Percentiles rank a stretch among this genome's conserved stretches.
phyloP scores from a whole-genome alignment of 2,113 vertebrate genomes.

The Phylloscopus trochiloides region DNA sequence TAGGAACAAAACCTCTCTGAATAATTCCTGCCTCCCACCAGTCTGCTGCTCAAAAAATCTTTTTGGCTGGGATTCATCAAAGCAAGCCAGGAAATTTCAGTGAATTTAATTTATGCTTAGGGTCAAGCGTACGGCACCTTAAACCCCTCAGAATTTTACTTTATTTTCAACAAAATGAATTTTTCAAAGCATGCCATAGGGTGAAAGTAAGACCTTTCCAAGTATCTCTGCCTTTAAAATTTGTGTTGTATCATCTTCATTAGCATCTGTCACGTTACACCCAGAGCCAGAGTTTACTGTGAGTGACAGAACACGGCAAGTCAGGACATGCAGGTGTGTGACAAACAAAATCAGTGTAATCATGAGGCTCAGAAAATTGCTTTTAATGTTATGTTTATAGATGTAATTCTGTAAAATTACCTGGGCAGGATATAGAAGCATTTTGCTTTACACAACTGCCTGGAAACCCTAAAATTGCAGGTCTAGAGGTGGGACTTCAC shows the following conservation, averaged over 20 bases:
- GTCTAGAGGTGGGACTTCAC: background rate
- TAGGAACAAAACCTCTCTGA: background rate
- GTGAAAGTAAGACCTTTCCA: background rate
- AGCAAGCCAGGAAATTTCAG: background rate
- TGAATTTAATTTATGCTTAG: background rate
- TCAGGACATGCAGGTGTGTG: conserved; percentile 51
- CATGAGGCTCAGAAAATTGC: conserved; percentile 56
- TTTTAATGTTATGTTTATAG: conserved; percentile 64
- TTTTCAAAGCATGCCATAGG: background rate
- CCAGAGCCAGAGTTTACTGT: background rate
- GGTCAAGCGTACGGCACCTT: background rate
- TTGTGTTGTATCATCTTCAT: background rate
- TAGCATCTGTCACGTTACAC: conserved; percentile 42
- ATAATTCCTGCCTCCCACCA: conserved; percentile 28
- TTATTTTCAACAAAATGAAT: background rate
- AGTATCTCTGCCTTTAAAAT: background rate
- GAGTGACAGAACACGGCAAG: conserved; percentile 37
- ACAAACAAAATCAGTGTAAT: conserved; percentile 69
- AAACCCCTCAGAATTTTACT: background rate
- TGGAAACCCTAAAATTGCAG: conserved; percentile 3
- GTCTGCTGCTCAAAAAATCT: background rate
- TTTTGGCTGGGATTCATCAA: background rate
- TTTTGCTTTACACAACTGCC: background rate
- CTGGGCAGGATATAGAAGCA: conserved; percentile 46
- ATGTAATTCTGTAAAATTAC: conserved; percentile 58